phyloP scores from a whole-genome alignment of 2,797 vertebrate genomes.

The Ataeniobius toweri region DNA sequence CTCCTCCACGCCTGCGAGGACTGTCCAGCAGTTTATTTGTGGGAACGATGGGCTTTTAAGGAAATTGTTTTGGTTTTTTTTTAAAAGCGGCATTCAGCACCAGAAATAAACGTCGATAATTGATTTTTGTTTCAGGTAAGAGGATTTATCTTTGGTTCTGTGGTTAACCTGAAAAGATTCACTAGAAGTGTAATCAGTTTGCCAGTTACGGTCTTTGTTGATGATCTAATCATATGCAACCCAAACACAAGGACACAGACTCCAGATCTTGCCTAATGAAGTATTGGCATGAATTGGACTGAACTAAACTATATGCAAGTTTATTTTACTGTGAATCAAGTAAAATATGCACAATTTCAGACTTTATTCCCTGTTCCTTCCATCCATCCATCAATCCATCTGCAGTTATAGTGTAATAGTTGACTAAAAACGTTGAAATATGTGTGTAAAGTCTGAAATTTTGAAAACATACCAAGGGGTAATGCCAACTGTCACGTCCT shows the following conservation, averaged over 20 bases:
- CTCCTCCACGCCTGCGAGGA: constrained; percentile 10
- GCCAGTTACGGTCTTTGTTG: not conserved
- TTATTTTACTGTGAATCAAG: not conserved
- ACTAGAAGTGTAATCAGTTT: not conserved
- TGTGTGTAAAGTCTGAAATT: not conserved
- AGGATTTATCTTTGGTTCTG: constrained; percentile 4
- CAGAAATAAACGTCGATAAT: not conserved
- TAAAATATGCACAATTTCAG: not conserved
- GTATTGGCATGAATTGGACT: not conserved
- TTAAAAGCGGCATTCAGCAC: not conserved
- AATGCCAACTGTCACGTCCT: not conserved
- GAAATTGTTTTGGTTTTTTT: not conserved
- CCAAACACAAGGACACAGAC: not conserved
- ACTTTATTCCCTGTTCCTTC: not conserved
- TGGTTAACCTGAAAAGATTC: not conserved
- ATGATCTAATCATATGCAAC: not conserved
- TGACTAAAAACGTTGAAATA: not conserved
- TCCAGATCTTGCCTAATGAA: not conserved
- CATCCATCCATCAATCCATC: not conserved
- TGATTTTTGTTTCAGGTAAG: constrained; percentile 20
- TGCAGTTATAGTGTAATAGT: not conserved
- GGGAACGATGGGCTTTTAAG: constrained; percentile 8
- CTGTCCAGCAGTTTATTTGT: constrained; percentile 15
- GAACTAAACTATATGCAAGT: not conserved
- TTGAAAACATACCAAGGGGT: not conserved